Conservation (phyloP, 2,113 vertebrate genomes). For the Himantopus leucocephalus region DNA sequence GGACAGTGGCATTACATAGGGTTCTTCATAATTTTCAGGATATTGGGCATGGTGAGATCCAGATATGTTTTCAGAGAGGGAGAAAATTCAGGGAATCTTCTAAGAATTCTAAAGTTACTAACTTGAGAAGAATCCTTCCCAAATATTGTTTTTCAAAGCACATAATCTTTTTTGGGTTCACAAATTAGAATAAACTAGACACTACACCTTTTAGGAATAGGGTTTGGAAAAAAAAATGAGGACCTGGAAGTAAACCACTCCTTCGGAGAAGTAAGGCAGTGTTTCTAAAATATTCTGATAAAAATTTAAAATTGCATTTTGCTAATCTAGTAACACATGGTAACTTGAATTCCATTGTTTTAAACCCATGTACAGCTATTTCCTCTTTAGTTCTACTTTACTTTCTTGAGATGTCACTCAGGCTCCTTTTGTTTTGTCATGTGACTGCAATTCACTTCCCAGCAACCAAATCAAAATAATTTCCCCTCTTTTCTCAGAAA, state of each 20-base stretch:
- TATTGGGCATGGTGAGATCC: neutral
- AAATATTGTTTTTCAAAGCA: neutral
- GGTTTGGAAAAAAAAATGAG: neutral
- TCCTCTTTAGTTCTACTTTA: neutral
- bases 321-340: neutral
- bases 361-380: neutral
- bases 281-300: neutral
- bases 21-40: neutral
- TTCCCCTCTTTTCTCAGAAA: neutral
- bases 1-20: neutral
- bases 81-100: neutral
- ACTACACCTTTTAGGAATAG: neutral
- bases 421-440: neutral
- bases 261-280: neutral
- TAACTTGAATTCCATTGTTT: neutral
- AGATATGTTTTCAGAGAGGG: neutral
- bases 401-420: neutral
- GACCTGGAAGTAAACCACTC: neutral
- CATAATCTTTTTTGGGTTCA: neutral
- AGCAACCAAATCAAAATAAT: neutral
- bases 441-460: neutral
- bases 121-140: neutral
- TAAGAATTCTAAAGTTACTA: neutral
- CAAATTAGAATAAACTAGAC: neutral
- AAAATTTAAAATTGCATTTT: neutral